phyloP scores from a whole-genome alignment of 2,113 vertebrate genomes.

The Serinus canaria region DNA sequence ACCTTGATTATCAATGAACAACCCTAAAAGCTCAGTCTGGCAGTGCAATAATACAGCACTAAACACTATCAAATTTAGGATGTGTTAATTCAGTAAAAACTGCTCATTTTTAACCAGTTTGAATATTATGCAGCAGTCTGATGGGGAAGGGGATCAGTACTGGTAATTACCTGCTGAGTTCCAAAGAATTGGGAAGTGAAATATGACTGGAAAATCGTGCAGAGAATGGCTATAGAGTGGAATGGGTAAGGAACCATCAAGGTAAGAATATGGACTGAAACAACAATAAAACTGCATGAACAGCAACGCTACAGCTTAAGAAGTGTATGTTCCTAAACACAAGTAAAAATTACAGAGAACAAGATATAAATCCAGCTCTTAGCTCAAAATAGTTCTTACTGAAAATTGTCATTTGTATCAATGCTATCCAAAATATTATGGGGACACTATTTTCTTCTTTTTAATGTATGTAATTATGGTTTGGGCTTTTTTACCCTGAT shows the following conservation, averaged over 20 bases:
- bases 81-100: neutral
- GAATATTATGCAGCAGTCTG: neutral
- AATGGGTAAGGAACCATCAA: neutral
- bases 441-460: neutral
- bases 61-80: neutral
- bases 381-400: neutral
- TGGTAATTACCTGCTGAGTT: neutral
- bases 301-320: neutral
- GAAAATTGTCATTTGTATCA: neutral
- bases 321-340: neutral
- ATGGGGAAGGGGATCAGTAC: neutral
- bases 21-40: neutral
- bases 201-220: neutral
- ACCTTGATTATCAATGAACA: neutral
- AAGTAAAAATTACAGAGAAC: neutral
- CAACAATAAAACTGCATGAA: neutral
- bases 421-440: neutral
- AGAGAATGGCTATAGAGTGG: neutral
- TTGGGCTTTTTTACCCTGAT: neutral
- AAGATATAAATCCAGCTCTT: neutral
- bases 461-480: neutral
- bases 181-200: neutral
- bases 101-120: neutral
- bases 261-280: neutral
- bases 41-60: neutral